A percentile compares a stretch with the other conserved stretches of the same genome.
Evolutionary conservation across 2,888 invertebrate species (phyloP).

Genomic region (Eudemis profundana): DNA sequence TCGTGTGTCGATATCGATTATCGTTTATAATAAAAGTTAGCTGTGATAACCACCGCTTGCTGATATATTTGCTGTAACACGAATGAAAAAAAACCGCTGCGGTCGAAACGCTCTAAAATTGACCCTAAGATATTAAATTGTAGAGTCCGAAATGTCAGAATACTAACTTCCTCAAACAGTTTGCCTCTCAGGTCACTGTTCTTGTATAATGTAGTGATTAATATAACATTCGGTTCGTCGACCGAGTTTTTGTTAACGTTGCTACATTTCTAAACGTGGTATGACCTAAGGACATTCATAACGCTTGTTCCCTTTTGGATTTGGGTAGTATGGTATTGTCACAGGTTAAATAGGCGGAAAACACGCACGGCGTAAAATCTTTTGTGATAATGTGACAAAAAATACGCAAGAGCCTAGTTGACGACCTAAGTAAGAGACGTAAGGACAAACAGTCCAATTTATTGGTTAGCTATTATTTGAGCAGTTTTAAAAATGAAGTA

Average conservation of each 20-base stretch:
- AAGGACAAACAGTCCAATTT: no score
- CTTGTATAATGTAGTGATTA: slow-evolving; percentile 27
- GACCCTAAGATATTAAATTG: no score
- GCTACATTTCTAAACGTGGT: background rate
- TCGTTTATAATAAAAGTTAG: no score
- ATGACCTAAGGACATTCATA: background rate
- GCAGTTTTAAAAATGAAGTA: no score
- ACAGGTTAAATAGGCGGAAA: slow-evolving; percentile 14
- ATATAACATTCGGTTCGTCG: slow-evolving; percentile 18
- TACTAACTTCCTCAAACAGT: background rate
- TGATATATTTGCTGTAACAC: no score
- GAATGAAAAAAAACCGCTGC: no score
- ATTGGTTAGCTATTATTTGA: no score
- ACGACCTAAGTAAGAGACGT: no score
- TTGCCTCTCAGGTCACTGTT: slow-evolving; percentile 1
- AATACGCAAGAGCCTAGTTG: no score
- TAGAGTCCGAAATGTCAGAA: background rate
- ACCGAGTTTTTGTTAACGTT: slow-evolving; percentile 19
- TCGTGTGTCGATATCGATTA: no score
- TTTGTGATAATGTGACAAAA: slow-evolving; percentile 23
- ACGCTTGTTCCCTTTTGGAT: background rate
- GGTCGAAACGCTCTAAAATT: no score
- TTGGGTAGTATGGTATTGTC: background rate
- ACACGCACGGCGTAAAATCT: slow-evolving; percentile 23
- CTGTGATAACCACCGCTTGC: no score